A percentile compares a stretch with the other conserved stretches of the same genome.
Conservation (phyloP, 1,140 invertebrate species). For the Brachionus koreanus region DNA sequence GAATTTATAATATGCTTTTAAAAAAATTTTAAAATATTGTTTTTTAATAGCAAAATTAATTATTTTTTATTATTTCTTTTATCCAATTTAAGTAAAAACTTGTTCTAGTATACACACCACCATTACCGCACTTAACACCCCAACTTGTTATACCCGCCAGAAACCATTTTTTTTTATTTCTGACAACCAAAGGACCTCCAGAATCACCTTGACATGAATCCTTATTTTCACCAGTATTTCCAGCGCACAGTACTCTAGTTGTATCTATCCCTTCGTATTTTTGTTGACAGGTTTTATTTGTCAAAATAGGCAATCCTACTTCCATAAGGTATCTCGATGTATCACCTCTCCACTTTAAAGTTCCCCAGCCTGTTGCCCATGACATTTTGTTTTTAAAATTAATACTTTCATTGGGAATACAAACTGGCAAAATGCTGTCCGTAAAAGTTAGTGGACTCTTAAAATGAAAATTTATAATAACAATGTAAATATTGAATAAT, state of each 20-base stretch:
- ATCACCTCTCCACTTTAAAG: not conserved
- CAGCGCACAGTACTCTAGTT: not conserved
- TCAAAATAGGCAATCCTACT: slow-evolving; percentile 21
- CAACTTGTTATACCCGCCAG: slow-evolving; percentile 33
- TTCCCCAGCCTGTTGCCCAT: slow-evolving; percentile 34
- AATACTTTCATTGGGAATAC: not conserved
- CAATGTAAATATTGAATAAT: no score
- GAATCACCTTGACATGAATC: slow-evolving; percentile 44
- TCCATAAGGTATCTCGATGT: not conserved
- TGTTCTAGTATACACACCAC: slow-evolving; percentile 40
- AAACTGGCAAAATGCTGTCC: not conserved
- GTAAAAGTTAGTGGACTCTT: not conserved
- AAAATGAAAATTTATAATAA: no score
- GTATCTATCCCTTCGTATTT: not conserved
- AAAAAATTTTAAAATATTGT: no score
- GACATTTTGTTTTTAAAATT: not conserved
- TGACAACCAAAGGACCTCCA: not conserved
- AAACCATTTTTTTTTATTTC: not conserved
- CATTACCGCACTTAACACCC: slow-evolving; percentile 35
- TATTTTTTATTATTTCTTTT: not conserved
- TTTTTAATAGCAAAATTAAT: no score
- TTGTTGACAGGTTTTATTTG: not conserved
- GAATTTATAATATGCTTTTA: no score
- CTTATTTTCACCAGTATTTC: not conserved
- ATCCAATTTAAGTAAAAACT: slow-evolving; percentile 8